phyloP scores from a whole-genome alignment of 2,797 vertebrate genomes.

The Alauda arvensis region DNA sequence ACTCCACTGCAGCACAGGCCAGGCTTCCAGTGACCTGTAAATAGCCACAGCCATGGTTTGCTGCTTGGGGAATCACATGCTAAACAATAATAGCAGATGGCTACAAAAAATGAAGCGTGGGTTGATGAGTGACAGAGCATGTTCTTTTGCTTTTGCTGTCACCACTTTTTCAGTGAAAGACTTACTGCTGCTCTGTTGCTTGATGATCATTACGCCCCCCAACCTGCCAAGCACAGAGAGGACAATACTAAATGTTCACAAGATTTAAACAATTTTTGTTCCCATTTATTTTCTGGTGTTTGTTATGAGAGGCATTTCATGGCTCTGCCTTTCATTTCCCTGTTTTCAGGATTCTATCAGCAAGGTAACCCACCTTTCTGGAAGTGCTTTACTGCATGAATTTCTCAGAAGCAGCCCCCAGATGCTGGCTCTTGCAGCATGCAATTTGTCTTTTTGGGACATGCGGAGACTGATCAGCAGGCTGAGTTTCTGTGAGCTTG shows the following conservation, averaged over 20 bases:
- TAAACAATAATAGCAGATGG: not conserved
- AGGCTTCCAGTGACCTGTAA: slow-evolving; percentile 15
- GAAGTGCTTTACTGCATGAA: not conserved
- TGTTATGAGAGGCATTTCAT: not conserved
- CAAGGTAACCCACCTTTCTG: not conserved
- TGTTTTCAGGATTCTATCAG: not conserved
- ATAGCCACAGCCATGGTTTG: not conserved
- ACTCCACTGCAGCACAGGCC: not conserved
- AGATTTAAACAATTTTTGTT: not conserved
- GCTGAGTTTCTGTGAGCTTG: not conserved
- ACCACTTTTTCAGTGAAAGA: not conserved
- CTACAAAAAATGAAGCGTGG: not conserved
- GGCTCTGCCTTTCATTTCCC: not conserved
- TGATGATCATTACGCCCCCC: not conserved
- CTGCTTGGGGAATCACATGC: not conserved
- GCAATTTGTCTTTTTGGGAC: not conserved
- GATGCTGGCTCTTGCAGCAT: not conserved
- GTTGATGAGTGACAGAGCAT: not conserved
- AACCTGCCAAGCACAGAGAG: not conserved
- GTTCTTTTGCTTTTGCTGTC: not conserved
- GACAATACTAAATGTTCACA: not conserved
- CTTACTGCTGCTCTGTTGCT: not conserved
- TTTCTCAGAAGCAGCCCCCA: slow-evolving; percentile 3
- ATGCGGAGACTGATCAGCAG: not conserved
- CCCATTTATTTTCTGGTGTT: not conserved